Base-by-base conservation (phyloP, 2,888 invertebrate genomes). In the Apamea epomidion region DNA sequence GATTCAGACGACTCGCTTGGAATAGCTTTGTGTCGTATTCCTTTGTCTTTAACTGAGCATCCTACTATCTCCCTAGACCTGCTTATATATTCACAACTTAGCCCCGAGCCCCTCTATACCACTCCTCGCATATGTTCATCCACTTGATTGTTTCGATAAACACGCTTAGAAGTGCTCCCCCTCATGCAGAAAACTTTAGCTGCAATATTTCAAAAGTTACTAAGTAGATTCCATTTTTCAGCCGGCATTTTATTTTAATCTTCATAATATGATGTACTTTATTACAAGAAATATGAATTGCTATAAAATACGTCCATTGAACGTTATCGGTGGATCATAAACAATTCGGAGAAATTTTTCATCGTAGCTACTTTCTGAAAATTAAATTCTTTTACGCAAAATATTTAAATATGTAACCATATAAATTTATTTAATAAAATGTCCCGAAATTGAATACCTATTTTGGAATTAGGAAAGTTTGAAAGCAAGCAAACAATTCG, bases 401-500 rank as follows among this genome's bases (percentile, higher is more conserved):
- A 79, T 88, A 77, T 84, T 78, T 76, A 76, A 75, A 81, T 81
- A 72, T 71, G 73, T 82, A 76, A 83, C 82, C 86, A 83, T 87
- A 84, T 84, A 86, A 89, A 90, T 88, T 88, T 86, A 89, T 88
- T 86, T 62, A 85, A 89, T 86, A 87, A 89, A 91, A 86, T 88
- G 84, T 87, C 80, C 80, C 83, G 82, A 89, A 92, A 91, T 90
- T 67, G 81, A 86, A 90, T 91, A 88, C 89, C 91, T 92, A 92
- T 93, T 94, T 93, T 90, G 87, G 90, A 92, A 94, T 94, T 92
- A 92, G 91, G 91, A 92, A 94, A 95, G 94, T 94, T 95, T 92
- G 92, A 89, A 58, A 91, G 92, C 91, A 92, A 93, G 94, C 93
- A 96, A 96, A 96, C 95, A 95, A 94, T 95, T 96, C 96, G 96